Evolutionary conservation across 2,797 vertebrate genomes (phyloP).

Genomic region (Hemitrygon akajei): DNA sequence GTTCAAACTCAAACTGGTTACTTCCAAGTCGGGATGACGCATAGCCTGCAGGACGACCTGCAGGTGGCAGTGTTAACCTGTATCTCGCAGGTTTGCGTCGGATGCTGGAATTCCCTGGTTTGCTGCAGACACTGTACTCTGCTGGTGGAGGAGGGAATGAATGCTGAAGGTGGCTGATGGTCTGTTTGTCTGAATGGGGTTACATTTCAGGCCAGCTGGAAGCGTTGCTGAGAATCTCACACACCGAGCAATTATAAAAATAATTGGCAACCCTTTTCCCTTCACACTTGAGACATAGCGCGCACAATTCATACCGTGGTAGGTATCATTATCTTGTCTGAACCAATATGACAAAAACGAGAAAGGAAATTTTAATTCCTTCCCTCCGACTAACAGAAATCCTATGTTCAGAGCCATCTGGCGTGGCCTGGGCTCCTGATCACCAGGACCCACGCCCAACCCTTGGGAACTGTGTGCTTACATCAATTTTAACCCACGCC

Average conservation of each 20-base stretch:
- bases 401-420: too few species aligned
- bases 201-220: background rate
- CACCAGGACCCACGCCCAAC: background rate
- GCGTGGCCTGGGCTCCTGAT: too few species aligned
- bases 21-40: too few species aligned
- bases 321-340: background rate
- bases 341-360: background rate
- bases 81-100: too few species aligned
- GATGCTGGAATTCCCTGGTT: too few species aligned
- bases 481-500: background rate
- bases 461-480: background rate
- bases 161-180: too few species aligned
- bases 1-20: too few species aligned
- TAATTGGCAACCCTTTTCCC: background rate
- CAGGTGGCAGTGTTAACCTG: too few species aligned
- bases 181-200: background rate
- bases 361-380: background rate
- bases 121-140: too few species aligned
- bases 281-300: background rate
- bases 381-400: too few species aligned
- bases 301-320: background rate
- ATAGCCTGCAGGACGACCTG: too few species aligned
- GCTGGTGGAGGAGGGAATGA: too few species aligned
- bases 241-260: background rate
- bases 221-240: background rate